Evolutionary conservation across 2,888 invertebrate species (phyloP).

Genomic region (Xestia c-nigrum): DNA sequence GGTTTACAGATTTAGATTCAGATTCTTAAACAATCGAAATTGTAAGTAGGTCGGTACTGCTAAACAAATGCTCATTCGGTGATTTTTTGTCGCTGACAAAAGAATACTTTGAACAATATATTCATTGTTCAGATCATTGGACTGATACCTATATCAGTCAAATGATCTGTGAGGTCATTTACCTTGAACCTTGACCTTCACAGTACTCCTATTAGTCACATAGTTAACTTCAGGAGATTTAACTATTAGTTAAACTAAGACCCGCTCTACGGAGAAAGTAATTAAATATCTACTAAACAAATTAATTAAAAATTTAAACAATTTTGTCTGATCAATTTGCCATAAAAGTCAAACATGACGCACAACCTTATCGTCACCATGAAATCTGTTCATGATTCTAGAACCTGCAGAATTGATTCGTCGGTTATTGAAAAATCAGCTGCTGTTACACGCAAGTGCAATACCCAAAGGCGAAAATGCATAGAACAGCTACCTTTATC

Average conservation of each 20-base stretch:
- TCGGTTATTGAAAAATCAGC: not conserved
- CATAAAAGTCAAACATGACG: not conserved
- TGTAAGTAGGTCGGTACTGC: not conserved
- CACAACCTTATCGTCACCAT: not conserved
- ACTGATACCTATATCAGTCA: not conserved
- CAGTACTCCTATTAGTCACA: not conserved
- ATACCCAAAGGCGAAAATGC: not conserved
- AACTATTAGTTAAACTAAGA: not conserved
- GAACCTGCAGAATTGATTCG: not conserved
- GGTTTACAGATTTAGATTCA: too few species aligned
- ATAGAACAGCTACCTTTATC: not conserved
- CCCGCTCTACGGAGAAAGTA: not conserved
- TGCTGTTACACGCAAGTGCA: not conserved
- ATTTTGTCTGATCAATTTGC: not conserved
- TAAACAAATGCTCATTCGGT: not conserved
- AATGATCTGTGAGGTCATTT: not conserved
- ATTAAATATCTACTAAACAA: not conserved
- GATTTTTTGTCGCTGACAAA: not conserved
- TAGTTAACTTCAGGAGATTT: not conserved
- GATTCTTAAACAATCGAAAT: not conserved
- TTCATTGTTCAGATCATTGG: not conserved
- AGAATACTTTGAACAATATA: not conserved
- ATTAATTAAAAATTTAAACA: not conserved
- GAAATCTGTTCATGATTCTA: not conserved
- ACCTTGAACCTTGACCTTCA: not conserved